Evolutionary conservation across 2,797 vertebrate genomes (phyloP).

Genomic region (Diceros bicornis): DNA sequence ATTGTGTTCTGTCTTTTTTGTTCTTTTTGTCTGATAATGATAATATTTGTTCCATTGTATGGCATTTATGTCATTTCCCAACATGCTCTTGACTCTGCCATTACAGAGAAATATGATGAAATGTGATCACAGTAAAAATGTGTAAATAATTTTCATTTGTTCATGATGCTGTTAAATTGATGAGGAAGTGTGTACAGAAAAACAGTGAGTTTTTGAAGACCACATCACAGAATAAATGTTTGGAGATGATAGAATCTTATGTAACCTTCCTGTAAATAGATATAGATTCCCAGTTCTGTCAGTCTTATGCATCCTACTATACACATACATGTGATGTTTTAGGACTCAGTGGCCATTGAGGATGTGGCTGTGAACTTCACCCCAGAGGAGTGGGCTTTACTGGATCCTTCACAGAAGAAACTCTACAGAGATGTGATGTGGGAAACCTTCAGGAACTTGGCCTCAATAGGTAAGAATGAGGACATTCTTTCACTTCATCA

Average conservation of each 20-base stretch:
- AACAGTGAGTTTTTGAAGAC: not conserved
- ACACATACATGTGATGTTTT: not conserved
- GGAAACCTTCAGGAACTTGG: slow-evolving; percentile 65
- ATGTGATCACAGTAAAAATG: not conserved
- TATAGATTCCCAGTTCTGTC: not conserved
- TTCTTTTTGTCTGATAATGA: not conserved
- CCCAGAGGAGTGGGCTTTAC: slow-evolving; percentile 64
- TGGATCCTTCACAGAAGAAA: slow-evolving; percentile 61
- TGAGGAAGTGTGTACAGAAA: not conserved
- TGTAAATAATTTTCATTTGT: not conserved
- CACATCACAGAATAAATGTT: not conserved
- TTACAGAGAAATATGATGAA: not conserved
- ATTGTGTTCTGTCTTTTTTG: not conserved
- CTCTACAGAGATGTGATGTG: slow-evolving; percentile 67
- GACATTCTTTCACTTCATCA: not conserved
- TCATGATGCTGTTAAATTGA: not conserved
- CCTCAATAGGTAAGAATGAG: slow-evolving; percentile 57
- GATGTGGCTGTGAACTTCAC: slow-evolving; percentile 71
- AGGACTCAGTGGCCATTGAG: slow-evolving; percentile 68
- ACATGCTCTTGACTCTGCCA: not conserved
- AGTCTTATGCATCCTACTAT: not conserved
- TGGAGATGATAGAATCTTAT: not conserved
- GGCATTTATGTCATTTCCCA: not conserved
- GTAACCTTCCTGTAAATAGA: not conserved
- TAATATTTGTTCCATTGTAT: not conserved